Evolutionary conservation across 2,113 vertebrate species (phyloP), one percentile per base, ranked within the genome.

Genomic region (Corythaeola cristata): DNA sequence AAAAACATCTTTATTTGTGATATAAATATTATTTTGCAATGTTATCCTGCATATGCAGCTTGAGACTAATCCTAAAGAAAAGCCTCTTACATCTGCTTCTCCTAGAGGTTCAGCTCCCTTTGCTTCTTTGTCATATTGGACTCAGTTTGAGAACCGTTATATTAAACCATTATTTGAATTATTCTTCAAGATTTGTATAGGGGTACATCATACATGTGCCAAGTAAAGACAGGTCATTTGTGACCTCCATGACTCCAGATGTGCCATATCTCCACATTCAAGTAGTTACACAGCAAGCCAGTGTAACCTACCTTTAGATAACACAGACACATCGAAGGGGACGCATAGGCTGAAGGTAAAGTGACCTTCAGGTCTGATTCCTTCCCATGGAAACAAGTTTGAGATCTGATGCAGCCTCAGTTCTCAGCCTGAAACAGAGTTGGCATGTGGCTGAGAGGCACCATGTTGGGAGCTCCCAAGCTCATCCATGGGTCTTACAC

Each of bases 281-380:
- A 72, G 32, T 33, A 82, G 60, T 56, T 55, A 15, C 33, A 22
- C 30, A 72, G 22, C 33, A 90, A 83, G 11, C 4, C 50, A 81
- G 19, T 17, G 32, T 23, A 63, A 91, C 11, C 56, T 41, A 33
- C 45, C 5, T 74, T 77, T 55, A 66, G 60, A 52, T 22, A 85
- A 39, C 6, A 8, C 0, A 4, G 35, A n/a, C 33, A 14, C 1
- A 0, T 14, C 11, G 20, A 63, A 55, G 16, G n/a, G 7, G 8
- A 37, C 18, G 32, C 3, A 9, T 1, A 41, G 15, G 11, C 15
- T 84, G 33, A 13, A 59, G 33, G 15, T 37, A 53, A 45, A 75
- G 47, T 27, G 10, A 11, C 22, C 15, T 81, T 81, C 73, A 63
- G 22, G 23, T 78, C 22, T n/a, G 12, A 17, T 78, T 85, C 17